Evolutionary conservation across 2,113 vertebrate genomes (phyloP).

Genomic region (Phaethornis superciliosus): DNA sequence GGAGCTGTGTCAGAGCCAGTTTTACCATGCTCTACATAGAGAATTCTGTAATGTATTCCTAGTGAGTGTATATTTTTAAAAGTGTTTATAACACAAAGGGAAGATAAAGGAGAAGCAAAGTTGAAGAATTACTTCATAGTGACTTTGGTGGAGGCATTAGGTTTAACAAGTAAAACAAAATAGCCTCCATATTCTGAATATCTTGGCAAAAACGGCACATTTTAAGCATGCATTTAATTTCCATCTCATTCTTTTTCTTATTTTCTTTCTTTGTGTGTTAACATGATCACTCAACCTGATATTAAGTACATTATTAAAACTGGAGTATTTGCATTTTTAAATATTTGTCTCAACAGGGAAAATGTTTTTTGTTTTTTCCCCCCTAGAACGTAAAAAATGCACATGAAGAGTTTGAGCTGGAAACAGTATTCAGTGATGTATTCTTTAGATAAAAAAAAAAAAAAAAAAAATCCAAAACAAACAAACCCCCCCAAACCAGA

Average conservation of each 20-base stretch:
- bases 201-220: no score
- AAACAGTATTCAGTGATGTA: not conserved
- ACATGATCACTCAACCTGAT: no score
- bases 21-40: no score
- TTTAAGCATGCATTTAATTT: no score
- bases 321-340: not conserved
- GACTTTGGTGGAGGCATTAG: no score
- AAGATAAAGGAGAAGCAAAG: no score
- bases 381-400: not conserved
- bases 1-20: not conserved
- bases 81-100: no score
- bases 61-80: no score
- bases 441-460: not conserved
- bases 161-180: no score
- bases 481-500: not conserved
- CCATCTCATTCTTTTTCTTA: not conserved
- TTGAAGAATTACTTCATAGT: no score
- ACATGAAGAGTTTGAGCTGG: not conserved
- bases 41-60: no score
- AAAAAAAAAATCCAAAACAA: not conserved
- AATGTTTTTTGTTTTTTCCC: not conserved
- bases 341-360: not conserved
- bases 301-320: not conserved
- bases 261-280: not conserved
- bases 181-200: no score